A percentile compares a stretch with the other conserved stretches of the same genome.
These are phyloP conservation scores for Pantherophis guttatus DNA, from an alignment of 2,113 vertebrate species.

Conservation along the genomic window DNA sequence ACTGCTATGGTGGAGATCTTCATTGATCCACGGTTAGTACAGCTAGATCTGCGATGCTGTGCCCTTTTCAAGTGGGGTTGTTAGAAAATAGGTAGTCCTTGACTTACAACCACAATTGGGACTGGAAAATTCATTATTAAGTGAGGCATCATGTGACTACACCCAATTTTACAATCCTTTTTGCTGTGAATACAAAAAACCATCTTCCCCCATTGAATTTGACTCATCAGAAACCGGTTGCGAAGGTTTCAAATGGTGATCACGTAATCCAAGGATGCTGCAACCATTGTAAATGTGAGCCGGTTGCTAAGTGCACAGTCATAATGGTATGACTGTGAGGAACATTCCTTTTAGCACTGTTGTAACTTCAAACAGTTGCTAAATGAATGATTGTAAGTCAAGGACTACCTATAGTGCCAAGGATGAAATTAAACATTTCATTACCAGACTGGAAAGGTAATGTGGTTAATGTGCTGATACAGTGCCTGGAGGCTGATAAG, in stretches of 20 bases:
- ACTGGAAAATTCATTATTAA: neutral
- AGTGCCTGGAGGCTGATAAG: neutral
- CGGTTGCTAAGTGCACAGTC: neutral
- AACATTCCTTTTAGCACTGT: too few relatives aligned
- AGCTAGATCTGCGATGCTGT: too few relatives aligned
- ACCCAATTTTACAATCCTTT: neutral
- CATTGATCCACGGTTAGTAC: conserved; percentile 82
- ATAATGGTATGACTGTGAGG: too few relatives aligned
- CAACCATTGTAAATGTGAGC: neutral
- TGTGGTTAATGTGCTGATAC: neutral
- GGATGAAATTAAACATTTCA: neutral
- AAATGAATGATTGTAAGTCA: too few relatives aligned
- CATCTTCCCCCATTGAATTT: neutral
- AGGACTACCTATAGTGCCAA: neutral
- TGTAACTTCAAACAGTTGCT: too few relatives aligned
- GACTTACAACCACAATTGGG: neutral
- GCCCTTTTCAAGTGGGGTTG: neutral
- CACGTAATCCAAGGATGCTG: neutral
- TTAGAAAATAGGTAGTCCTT: neutral
- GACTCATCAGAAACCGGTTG: neutral
- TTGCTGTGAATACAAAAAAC: neutral
- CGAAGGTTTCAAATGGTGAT: neutral
- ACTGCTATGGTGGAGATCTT: conserved; percentile 82
- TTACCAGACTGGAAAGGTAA: neutral
- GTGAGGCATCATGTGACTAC: neutral